Conservation (phyloP, 2,888 invertebrate species). For the Ariolimax columbianus region DNA sequence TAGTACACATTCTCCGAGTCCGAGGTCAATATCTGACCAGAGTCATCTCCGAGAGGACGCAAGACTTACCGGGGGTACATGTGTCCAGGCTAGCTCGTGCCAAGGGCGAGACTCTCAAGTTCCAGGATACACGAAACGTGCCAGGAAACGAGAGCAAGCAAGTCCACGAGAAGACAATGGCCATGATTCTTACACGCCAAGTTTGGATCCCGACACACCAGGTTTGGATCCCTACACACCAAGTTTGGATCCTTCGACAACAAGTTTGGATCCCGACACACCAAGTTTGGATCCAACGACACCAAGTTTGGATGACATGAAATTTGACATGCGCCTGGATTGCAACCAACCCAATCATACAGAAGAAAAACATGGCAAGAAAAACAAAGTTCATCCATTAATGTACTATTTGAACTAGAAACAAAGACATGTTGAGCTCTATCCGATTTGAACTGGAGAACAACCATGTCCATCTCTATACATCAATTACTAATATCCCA, state of each 20-base stretch:
- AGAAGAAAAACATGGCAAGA: background rate
- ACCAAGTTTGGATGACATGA: background rate
- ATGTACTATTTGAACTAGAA: background rate
- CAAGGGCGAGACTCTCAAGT: background rate
- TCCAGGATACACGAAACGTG: background rate
- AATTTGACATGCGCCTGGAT: background rate
- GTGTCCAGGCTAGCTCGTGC: background rate
- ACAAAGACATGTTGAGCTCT: too few species aligned
- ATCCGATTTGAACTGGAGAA: too few species aligned
- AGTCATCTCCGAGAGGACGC: too few species aligned
- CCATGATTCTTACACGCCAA: too few species aligned
- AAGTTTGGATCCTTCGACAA: too few species aligned
- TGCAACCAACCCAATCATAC: background rate
- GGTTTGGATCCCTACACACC: too few species aligned
- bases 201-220: too few species aligned
- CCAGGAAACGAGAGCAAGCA: background rate
- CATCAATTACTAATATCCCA: too few species aligned
- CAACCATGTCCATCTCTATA: too few species aligned
- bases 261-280: too few species aligned
- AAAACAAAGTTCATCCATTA: slow-evolving; percentile 4
- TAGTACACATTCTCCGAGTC: slow-evolving; percentile 34
- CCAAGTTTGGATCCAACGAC: too few species aligned
- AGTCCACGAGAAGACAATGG: background rate
- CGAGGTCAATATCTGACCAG: too few species aligned
- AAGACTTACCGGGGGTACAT: background rate